Conservation (phyloP, 2,797 vertebrate genomes). For the Mormyrus hasselquistii region DNA sequence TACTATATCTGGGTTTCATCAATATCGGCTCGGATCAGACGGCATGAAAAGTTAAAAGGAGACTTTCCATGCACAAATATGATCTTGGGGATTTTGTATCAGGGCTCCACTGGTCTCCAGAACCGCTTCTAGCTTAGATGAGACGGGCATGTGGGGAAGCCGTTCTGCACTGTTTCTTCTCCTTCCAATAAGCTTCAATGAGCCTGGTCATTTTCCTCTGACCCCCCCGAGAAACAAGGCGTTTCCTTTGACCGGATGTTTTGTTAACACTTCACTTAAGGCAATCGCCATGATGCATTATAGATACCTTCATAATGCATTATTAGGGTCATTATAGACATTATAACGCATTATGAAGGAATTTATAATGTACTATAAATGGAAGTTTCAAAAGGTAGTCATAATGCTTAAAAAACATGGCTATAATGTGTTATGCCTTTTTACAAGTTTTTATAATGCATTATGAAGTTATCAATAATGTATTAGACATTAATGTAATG, state of each 20-base stretch:
- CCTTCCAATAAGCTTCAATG: not conserved
- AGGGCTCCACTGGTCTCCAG: not conserved
- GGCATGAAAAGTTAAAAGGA: not conserved
- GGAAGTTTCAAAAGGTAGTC: not conserved
- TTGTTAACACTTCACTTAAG: not conserved
- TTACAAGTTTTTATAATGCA: not conserved
- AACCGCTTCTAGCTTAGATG: not conserved
- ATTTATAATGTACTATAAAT: not conserved
- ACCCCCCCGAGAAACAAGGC: not conserved
- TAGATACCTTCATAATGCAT: not conserved
- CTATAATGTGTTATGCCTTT: not conserved
- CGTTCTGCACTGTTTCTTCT: not conserved
- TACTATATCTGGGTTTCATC: not conserved
- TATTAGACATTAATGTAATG: not conserved
- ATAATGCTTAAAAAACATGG: not conserved
- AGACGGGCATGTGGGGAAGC: not conserved
- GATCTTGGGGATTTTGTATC: not conserved
- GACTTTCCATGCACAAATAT: not conserved
- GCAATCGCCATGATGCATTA: not conserved
- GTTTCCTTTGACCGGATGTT: not conserved
- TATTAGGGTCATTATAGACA: not conserved
- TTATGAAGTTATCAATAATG: not conserved
- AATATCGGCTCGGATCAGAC: not conserved
- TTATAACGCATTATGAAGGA: not conserved
- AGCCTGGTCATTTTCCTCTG: not conserved